Evolutionary conservation across 1,140 invertebrate genomes (phyloP), one percentile per base, ranked within the genome.

Genomic region (Pseudobourletiella spinata): DNA sequence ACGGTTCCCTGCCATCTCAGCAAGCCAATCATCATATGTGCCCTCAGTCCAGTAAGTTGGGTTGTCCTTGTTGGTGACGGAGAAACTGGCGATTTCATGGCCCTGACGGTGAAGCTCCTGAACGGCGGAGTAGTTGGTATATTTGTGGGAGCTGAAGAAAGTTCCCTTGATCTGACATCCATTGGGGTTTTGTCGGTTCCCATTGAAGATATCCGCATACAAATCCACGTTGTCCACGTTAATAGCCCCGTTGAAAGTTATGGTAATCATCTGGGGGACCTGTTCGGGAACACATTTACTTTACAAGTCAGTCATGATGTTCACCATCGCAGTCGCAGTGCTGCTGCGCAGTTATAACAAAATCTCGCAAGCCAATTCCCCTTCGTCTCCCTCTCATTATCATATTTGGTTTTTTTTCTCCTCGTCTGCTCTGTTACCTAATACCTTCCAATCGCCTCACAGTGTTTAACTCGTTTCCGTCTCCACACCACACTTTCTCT

Each of bases 131-230:
- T 97, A 97, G 76, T 97, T 95, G 51, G 89, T 91, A 76, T 93
- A 96, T 73, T 95, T 93, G 80, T 97, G 92, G 0, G 90, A 93
- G 0, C 95, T 86, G 75, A 97, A 98, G 82, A 95, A 95, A 3
- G 92, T 97, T 64, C 89, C 88, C 66, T 86, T 84, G 73, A 95
- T 90, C 71, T 91, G 87, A 73, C 94, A 98, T 24, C 93, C 89
- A 74, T 97, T 96, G 18, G 91, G 89, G 73, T 95, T 95, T 69
- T 84, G 82, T 16, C 88, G 80, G 68, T 86, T 82, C 2, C 88
- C 88, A 72, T 88, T 91, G 79, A 93, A 93, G 66, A 93, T 82
- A 67, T 91, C 88, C 46, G 92, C 87, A 76, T 94, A 95, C 44
- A 93, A 77, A 70, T 94, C 90, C 71, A 92, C 89, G 75, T 95